Base-by-base conservation (phyloP, 2,113 vertebrate genomes). In the Beaufortia kweichowensis region DNA sequence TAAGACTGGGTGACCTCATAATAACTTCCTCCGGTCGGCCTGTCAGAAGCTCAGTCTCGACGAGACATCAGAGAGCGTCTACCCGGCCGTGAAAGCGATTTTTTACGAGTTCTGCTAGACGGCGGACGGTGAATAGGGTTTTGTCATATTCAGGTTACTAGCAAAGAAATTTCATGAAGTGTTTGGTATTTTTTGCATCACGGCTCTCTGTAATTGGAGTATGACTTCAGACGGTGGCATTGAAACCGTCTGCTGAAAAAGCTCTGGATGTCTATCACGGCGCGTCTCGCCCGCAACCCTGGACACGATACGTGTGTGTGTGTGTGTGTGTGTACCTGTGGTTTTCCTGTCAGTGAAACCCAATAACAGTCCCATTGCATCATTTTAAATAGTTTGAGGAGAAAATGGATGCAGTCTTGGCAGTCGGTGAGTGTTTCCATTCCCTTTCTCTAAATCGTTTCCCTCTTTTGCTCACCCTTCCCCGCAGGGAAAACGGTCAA, bases 311-410 rank as follows among this genome's bases (percentile, higher is more conserved):
- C 67, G 75, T 63, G 61, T 77, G 77, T 79, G 68, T 69, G 81
- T 65, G 35, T 28, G 75, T 28, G 71, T 53, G 76, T 55, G 75
- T 66, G 70, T 84, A 80, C 75, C 79, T 84, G 86, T 76, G 85
- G 85, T 85, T 87, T 86, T 85, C 84, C 86, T 86, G 81, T 84
- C 79, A 74, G 76, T 81, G 83, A 86, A 86, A 85, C 83, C 67
- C 77, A 84, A 78, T 83, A 87, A 84, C 79, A 76, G 78, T 84
- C 79, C 82, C 81, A 86, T 87, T 87, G 83, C 85, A 87, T 86
- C 86, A 85, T 80, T 79, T 75, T 79, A 83, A 85, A 84, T 84
- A 85, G 83, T 85, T 86, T 81, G 63, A 81, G 74, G 72, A 77
- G 79, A 86, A 82, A 78, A 84, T 84, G 81, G 83, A 85, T 81